Conservation (phyloP, 2,113 vertebrate species). For the Oryzias woworae region DNA sequence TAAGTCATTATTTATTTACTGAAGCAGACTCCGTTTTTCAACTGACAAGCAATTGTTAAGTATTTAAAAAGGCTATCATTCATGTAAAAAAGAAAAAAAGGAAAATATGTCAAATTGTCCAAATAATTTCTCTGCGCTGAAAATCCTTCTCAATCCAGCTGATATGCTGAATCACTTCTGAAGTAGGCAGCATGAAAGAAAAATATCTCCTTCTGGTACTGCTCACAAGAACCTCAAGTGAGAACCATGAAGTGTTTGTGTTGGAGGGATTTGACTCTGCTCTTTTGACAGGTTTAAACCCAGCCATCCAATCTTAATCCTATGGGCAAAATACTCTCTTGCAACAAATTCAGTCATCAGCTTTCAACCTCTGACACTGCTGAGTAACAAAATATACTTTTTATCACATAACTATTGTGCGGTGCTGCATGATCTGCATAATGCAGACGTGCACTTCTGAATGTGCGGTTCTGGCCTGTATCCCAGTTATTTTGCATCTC, state of each 20-base stretch:
- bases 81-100: neutral
- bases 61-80: conserved; percentile 12
- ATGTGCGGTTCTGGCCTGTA: neutral
- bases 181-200: conserved; percentile 74
- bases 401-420: conserved; percentile 54
- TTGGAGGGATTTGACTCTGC: conserved; percentile 75
- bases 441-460: neutral
- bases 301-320: conserved; percentile 77
- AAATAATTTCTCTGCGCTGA: conserved; percentile 37
- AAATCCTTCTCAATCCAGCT: conserved; percentile 69
- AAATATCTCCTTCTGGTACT: conserved; percentile 73
- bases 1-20: conserved; percentile 9
- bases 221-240: conserved; percentile 70
- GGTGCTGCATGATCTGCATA: conserved; percentile 41
- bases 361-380: conserved; percentile 73
- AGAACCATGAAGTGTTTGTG: conserved; percentile 74
- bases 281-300: conserved; percentile 77
- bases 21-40: no score
- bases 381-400: conserved; percentile 52
- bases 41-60: no score
- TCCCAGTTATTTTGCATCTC: neutral
- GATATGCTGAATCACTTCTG: conserved; percentile 69
- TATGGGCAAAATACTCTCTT: conserved; percentile 73
- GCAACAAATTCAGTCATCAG: conserved; percentile 75
- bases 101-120: conserved; percentile 47